Evolutionary conservation across 2,888 invertebrate genomes (phyloP), one percentile per base, ranked within the genome.

Genomic region (Isoperla grammatica): DNA sequence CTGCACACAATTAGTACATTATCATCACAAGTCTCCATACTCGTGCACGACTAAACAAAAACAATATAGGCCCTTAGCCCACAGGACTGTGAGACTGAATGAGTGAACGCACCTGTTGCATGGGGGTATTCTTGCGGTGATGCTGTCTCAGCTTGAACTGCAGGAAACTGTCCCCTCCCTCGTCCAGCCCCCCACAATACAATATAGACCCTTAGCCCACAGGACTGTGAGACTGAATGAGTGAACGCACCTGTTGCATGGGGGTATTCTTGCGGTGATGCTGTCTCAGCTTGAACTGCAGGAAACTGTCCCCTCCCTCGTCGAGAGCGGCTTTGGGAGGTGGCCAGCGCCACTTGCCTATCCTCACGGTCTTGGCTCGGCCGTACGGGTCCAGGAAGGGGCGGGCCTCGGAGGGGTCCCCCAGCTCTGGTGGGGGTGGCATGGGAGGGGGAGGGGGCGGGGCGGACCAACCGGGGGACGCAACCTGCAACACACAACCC

Each of bases 311-410:
- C 4, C 70, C 70, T 66, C 87, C 87, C 69, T 90, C 91, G 1
- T 86, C 87, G 15, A 56, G 40, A 37, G 73, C 72, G n/a, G 75
- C 75, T 59, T 89, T 87, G 6, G 87, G 86, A 11, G 95, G 95
- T 6, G 97, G 96, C 96, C 96, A 96, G 63, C 90, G 79, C 95
- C 95, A 95, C 75, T 94, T 95, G 1, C 94, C 96, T 57, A 97
- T 95, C 29, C 95, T 79, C 0, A 96, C 95, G 0, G 95, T 96
- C 71, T 95, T 94, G 0, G 95, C 95, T 22, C 95, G 78, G 0
- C 95, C 94, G 69, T 94, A 94, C 0, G 93, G 93, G 73, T 94
- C 93, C 67, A 94, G 79, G 71, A 93, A 93, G 0, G 90, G 90
- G 8, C 91, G 78, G 0, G 84, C 83, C 70, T 90, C 91, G 0